Evolutionary conservation across 2,888 invertebrate genomes (phyloP), one percentile per base, ranked within the genome.

Genomic region (Eucriotettix oculatus): DNA sequence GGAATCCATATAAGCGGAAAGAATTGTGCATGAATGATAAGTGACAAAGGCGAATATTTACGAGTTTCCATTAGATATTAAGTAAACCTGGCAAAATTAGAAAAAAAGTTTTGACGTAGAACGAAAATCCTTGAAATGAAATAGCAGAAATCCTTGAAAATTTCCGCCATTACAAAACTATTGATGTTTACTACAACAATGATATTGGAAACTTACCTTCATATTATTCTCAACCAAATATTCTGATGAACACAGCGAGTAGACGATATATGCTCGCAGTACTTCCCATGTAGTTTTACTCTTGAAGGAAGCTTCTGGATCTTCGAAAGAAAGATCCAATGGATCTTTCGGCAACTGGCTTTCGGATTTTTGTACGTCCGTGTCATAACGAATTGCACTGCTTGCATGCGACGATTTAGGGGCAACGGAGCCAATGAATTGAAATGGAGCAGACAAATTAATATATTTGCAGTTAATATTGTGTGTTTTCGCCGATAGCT

Each of bases 271-370:
- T 52, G 93, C 95, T 66, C 97, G 81, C 58, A 94, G 71, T 67
- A 98, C 81, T 76, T 98, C 96, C 77, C 82, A 84, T 66, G 90
- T 95, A 68, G 90, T 92, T 79, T 97, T 97, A 76, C 94, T 94
- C 74, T 92, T 91, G 79, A 93, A 98, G 41, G 96, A 90, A 67
- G 93, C 92, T 68, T 85, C 79, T 41, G 90, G 86, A 79, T 93
- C 89, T 74, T 85, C 85, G 76, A 98, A 98, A 66, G 80, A 80
- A 65, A 89, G 81, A 75, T 94, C 93, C 67, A 93, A 78, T 3
- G 86, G 85, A 74, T 90, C 90, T 64, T 66, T 71, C 65, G 60
- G 68, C 61, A 61, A 58, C 64, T 67, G 68, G 66, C 65, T 63
- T 65, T 67, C 61, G 11, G 60, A 58, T 54, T 62, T 62, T 57